phyloP scores from a whole-genome alignment of 2,797 vertebrate species.

The Sandelia bainsii region DNA sequence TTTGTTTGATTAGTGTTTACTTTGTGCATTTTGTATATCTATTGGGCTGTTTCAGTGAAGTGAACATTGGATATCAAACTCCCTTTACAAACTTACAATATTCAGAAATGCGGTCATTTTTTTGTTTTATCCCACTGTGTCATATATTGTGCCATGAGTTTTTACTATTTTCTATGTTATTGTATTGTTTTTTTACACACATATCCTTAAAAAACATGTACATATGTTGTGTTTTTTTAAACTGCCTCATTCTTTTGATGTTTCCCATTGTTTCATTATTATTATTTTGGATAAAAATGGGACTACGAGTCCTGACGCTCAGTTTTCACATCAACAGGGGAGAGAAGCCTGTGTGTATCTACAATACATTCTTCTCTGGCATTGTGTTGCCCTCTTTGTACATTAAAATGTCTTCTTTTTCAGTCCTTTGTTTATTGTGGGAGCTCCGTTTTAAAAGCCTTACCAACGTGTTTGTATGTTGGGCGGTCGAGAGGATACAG shows the following conservation, averaged over 20 bases:
- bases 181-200: conserved; percentile 83
- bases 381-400: conserved; percentile 63
- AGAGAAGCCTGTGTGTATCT: conserved; percentile 60
- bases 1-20: conserved; percentile 90
- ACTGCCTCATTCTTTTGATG: conserved; percentile 78
- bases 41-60: conserved; percentile 88
- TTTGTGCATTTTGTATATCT: conserved; percentile 89
- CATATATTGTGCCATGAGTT: conserved; percentile 85
- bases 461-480: conserved; percentile 74
- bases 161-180: conserved; percentile 81
- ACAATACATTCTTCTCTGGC: conserved; percentile 62
- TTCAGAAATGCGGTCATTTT: conserved; percentile 62
- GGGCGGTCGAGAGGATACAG: conserved; percentile 44
- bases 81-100: conserved; percentile 82
- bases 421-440: conserved; percentile 58
- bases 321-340: conserved; percentile 64
- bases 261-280: conserved; percentile 69
- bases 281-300: conserved; percentile 70
- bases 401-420: conserved; percentile 60
- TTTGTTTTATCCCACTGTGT: conserved; percentile 75
- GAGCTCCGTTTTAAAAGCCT: conserved; percentile 82
- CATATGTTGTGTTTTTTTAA: conserved; percentile 77
- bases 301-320: conserved; percentile 62
- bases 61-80: conserved; percentile 82
- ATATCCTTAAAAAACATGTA: conserved; percentile 86